Evolutionary conservation across 2,888 invertebrate genomes (phyloP), one percentile per base, ranked within the genome.

Genomic region (Anoplius nigerrimus): DNA sequence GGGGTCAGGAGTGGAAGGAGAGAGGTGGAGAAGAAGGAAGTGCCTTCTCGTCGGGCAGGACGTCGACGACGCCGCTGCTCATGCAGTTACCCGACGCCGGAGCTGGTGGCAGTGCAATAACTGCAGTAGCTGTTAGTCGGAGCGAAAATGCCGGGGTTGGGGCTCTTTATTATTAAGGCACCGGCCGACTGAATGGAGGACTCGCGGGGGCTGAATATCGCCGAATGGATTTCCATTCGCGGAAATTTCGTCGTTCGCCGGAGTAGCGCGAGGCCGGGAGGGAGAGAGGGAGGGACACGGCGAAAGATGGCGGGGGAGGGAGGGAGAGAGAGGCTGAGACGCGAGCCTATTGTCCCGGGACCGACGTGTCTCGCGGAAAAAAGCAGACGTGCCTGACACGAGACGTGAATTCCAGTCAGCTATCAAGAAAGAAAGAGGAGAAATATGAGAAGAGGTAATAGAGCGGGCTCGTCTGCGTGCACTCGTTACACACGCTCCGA

Each of bases 191-290:
- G 69, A 70, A 69, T 66, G 61, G 60, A 45, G 54, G 51, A 55
- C 59, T 62, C 52, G 64, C 67, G 66, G 58, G n/a, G 16, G 48
- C 48, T 16, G 55, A 64, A 71, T 54, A 61, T 73, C 71, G 48
- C 57, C 71, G 60, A 67, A 67, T 66, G 72, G 63, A 75, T 74
- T 68, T 69, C 78, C 79, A 75, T 83, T 82, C 79, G 74, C 74
- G 72, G 66, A 74, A 74, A 69, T 74, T 79, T 78, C 82, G 81
- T 82, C 79, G 80, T 71, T 52, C 62, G 27, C 63, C 64, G 13
- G 34, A 48, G 16, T 48, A 2, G 6, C 5, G 11, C 52, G 52
- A 11, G 1, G 56, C 16, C 52, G 58, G 60, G 56, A 61, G 69
- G 73, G 68, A 52, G 70, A 64, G 56, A 54, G 16, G 27, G 34